Evolutionary conservation across 2,797 vertebrate genomes (phyloP), one percentile per base, ranked within the genome.

Genomic region (Synaphobranchus kaupii): DNA sequence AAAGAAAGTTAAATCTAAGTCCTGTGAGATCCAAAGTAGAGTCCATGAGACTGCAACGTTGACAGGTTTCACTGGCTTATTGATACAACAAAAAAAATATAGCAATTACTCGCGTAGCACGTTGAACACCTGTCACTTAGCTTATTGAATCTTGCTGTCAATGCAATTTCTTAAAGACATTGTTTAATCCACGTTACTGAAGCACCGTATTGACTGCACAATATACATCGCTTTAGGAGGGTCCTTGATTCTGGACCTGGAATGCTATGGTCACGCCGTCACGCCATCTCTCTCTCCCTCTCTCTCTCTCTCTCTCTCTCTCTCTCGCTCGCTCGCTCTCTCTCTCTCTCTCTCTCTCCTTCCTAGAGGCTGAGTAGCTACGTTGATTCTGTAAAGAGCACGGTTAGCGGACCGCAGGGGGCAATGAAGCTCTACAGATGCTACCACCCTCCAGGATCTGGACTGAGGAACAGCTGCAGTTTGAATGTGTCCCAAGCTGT

Each of bases 91-190:
- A 63, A 5, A 5, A 39, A 71, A 56, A 15, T 80, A 50, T 20
- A 78, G 52, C 84, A 84, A 82, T 80, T 44, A 88, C 85, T 63
- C 48, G 20, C 80, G 68, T 25, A 54, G 54, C 83, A 88, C 28
- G 58, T 48, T 58, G 28, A 28, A 63, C 15, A 6, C 39, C 15
- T 58, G 28, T 66, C 47, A 83, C 83, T 76, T 52, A 83, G 63
- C 78, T 87, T 52, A 56, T 68, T 25, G 68, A 25, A 10, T 71
- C 56, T 56, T 87, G 73, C 31, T 73, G 83, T 83, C 63, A 31
- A 28, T 87, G 34, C 56, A 44, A 82, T 48, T 60, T 68, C 28
- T 63, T 56, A 31, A 73, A 85, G 39, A 86, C 56, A 25, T 44
- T 76, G n/a, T 47, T 63, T 28, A 4, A 31, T 86, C 56, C 56